phyloP scores from a whole-genome alignment of 2,888 invertebrate species.

The Candidula unifasciata region DNA sequence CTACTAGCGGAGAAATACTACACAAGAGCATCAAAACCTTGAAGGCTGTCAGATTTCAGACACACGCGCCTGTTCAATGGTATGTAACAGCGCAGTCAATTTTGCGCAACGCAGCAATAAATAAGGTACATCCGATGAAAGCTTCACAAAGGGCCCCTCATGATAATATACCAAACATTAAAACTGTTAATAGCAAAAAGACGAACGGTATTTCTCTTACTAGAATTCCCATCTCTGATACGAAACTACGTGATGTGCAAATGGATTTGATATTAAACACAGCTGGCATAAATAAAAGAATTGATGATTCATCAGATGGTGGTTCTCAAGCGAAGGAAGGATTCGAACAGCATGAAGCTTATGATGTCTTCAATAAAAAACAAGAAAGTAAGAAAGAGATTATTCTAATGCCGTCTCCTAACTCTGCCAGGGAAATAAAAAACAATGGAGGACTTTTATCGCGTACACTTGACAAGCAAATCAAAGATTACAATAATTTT shows the following conservation, averaged over 20 bases:
- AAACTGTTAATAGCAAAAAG: background rate
- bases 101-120: background rate
- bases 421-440: too few relatives aligned
- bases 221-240: background rate
- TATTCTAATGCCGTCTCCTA: background rate
- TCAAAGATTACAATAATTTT: background rate
- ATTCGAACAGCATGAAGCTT: background rate
- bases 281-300: background rate
- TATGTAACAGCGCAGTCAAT: slow-evolving; percentile 37
- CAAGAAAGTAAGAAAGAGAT: background rate
- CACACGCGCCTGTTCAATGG: slow-evolving; percentile 45
- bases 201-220: background rate
- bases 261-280: background rate
- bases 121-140: background rate
- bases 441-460: background rate
- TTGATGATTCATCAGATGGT: background rate
- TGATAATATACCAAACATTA: background rate
- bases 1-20: slow-evolving; percentile 9
- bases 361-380: background rate
- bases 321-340: background rate
- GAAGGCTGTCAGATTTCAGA: slow-evolving; percentile 45
- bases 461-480: background rate
- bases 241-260: background rate
- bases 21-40: slow-evolving; percentile 40
- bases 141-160: background rate